These are phyloP conservation scores for Protodeltote pygarga DNA, from an alignment of 2,888 invertebrate species.

Conservation along the genomic window DNA sequence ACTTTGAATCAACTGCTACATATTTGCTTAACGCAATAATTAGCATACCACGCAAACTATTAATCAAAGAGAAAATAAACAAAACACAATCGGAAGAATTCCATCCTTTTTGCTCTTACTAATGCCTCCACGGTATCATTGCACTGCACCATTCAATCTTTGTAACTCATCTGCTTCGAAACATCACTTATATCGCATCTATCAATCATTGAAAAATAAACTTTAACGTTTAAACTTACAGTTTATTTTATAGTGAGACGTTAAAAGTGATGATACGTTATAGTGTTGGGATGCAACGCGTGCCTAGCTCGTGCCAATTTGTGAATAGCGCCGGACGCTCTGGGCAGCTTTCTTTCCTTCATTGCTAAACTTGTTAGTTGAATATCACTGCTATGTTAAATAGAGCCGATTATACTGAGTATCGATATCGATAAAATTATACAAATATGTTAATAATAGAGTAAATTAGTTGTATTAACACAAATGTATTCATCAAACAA, in stretches of 20 bases:
- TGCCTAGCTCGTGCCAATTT: constrained; percentile 86
- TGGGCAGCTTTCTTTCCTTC: constrained; percentile 84
- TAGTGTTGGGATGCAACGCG: constrained; percentile 62
- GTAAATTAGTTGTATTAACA: constrained; percentile 11
- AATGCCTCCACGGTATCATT: constrained; percentile 76
- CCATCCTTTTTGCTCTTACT: constrained; percentile 74
- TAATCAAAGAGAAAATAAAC: constrained; percentile 56
- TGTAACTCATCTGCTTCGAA: constrained; percentile 61
- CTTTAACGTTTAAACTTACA: constrained; percentile 27
- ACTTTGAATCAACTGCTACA: constrained; percentile 9
- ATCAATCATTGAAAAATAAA: constrained; percentile 23
- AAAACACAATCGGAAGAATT: constrained; percentile 69
- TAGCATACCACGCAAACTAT: constrained; percentile 40
- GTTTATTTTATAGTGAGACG: constrained; percentile 42
- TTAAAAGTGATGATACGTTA: constrained; percentile 51
- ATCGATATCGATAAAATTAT: constrained; percentile 63
- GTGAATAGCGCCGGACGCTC: constrained; percentile 84
- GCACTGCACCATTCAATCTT: constrained; percentile 80
- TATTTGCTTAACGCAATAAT: constrained; percentile 39
- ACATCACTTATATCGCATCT: constrained; percentile 31
- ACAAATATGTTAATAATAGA: constrained; percentile 28
- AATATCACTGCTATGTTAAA: constrained; percentile 78
- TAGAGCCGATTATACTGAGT: constrained; percentile 60
- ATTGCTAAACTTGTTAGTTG: constrained; percentile 83
- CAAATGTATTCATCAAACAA: constrained; percentile 29